A percentile compares a stretch with the other conserved stretches of the same genome.
Evolutionary conservation across 2,113 vertebrate genomes (phyloP).

Genomic region (Vulpes ferrilata): DNA sequence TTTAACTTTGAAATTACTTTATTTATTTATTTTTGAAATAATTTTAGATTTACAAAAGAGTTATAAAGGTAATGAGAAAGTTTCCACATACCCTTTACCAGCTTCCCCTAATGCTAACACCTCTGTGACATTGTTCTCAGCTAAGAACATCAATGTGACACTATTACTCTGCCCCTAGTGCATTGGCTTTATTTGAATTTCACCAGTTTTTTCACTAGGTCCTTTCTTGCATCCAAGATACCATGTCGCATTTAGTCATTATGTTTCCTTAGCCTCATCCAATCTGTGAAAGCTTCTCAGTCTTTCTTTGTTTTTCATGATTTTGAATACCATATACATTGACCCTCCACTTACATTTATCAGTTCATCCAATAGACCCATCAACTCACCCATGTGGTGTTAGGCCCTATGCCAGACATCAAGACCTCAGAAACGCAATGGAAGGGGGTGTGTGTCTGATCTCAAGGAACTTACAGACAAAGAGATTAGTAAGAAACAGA

Average conservation of each 20-base stretch:
- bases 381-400: not conserved
- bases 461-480: not conserved
- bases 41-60: not conserved
- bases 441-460: not conserved
- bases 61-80: not conserved
- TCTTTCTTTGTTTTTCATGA: not conserved
- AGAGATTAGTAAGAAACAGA: not conserved
- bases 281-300: not conserved
- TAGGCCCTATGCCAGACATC: not conserved
- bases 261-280: not conserved
- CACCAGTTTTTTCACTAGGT: not conserved
- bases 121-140: not conserved
- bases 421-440: not conserved
- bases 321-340: not conserved
- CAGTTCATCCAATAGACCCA: no score
- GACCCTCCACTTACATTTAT: not conserved
- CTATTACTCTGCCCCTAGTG: not conserved
- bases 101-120: not conserved
- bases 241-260: not conserved
- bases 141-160: not conserved
- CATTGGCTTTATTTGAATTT: not conserved
- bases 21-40: not conserved
- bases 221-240: not conserved
- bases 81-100: not conserved
- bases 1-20: not conserved